Percentiles rank a stretch among this genome's conserved stretches.
These are phyloP conservation scores for Girardia tigrina DNA, from an alignment of 2,888 invertebrate species.

Conservation along the genomic window DNA sequence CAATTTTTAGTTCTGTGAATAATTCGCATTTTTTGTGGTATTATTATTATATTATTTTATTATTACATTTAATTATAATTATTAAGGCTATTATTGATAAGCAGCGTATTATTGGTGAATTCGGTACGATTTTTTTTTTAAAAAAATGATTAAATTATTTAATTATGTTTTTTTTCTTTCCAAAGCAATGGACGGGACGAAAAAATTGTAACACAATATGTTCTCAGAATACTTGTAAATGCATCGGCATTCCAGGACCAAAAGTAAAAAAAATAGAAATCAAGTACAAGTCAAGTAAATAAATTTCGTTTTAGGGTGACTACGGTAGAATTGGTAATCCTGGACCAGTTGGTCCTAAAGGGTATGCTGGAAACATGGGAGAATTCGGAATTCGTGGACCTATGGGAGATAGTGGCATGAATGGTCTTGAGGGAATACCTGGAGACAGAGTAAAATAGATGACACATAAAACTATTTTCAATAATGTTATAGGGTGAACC, in stretches of 20 bases:
- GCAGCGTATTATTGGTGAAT: neutral
- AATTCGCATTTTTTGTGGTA: neutral
- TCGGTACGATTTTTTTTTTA: neutral
- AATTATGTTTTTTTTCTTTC: no score
- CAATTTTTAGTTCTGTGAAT: neutral
- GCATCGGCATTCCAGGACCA: neutral
- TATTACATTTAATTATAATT: neutral
- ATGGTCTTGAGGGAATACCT: neutral
- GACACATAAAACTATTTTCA: neutral
- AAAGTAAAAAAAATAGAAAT: neutral
- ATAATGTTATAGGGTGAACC: neutral
- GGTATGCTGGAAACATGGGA: neutral
- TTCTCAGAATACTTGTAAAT: neutral
- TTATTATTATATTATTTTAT: neutral
- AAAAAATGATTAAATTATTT: no score
- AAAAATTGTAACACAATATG: slow-evolving; percentile 7
- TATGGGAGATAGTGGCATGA: slow-evolving; percentile 1
- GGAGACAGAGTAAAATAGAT: neutral
- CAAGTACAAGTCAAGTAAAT: neutral
- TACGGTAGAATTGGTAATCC: neutral
- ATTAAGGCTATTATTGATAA: neutral
- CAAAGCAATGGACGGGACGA: neutral
- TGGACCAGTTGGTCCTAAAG: slow-evolving; percentile 11
- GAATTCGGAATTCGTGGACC: neutral
- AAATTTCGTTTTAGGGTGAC: neutral